Conservation (phyloP, 2,113 vertebrate genomes). For the Hyla sarda region DNA sequence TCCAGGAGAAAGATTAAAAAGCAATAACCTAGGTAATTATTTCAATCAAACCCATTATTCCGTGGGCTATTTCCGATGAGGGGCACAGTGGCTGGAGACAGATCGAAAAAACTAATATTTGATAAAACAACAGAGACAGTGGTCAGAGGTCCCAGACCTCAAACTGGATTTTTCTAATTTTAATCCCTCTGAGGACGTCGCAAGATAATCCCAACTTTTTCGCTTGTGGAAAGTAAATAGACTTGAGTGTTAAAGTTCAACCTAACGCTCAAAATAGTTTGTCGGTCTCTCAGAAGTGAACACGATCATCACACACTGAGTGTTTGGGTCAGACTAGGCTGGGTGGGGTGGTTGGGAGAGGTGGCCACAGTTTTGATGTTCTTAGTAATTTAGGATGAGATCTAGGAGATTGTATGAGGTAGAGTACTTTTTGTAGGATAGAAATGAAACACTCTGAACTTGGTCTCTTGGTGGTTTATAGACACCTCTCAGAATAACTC, state of each 20-base stretch:
- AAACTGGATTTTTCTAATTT: conserved; percentile 51
- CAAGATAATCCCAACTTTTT: conserved; percentile 60
- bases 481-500: not conserved
- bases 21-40: conserved; percentile 63
- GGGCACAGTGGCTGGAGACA: conserved; percentile 61
- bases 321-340: not conserved
- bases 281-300: not conserved
- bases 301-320: not conserved
- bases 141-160: conserved; percentile 47
- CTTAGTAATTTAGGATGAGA: conserved; percentile 19
- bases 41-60: conserved; percentile 71
- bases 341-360: not conserved
- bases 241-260: conserved; percentile 34
- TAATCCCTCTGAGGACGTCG: conserved; percentile 56
- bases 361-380: not conserved
- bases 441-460: not conserved
- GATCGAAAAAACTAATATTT: conserved; percentile 68
- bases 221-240: conserved; percentile 52
- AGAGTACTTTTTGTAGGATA: not conserved
- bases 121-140: conserved; percentile 64
- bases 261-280: conserved; percentile 41
- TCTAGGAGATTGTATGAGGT: not conserved
- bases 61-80: conserved; percentile 66
- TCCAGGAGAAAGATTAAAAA: conserved; percentile 66
- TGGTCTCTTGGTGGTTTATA: not conserved